phyloP scores from a whole-genome alignment of 2,888 invertebrate genomes.

The Drosophila formosana region DNA sequence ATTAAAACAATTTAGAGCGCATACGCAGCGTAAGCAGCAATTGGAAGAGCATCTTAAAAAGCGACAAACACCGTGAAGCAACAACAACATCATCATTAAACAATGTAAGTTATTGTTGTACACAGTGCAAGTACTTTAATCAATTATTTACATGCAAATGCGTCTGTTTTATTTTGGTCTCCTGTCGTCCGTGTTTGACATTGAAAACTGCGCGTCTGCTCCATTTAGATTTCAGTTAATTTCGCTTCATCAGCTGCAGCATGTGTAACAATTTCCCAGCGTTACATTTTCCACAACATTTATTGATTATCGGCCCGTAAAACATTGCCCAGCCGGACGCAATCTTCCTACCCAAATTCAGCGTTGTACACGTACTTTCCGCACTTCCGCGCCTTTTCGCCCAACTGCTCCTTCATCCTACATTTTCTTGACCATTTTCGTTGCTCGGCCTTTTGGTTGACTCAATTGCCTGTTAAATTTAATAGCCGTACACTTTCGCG shows the following conservation, averaged over 20 bases:
- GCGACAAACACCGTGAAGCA: not conserved
- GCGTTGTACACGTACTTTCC: conserved; percentile 2
- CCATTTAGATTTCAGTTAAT: conserved; percentile 39
- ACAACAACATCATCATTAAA: conserved; percentile 29
- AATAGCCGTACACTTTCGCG: conserved; percentile 50
- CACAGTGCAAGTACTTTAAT: not conserved
- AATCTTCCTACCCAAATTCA: not conserved
- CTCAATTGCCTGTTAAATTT: conserved; percentile 65
- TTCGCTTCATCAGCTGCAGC: conserved; percentile 57
- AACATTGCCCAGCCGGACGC: conserved; percentile 19
- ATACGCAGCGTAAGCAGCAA: conserved; percentile 40
- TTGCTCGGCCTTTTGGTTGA: conserved; percentile 37
- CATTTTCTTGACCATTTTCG: conserved; percentile 11
- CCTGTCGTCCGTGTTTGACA: conserved; percentile 4
- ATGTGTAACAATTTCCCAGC: conserved; percentile 64
- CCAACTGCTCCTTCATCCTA: not conserved
- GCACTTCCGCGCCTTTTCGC: not conserved
- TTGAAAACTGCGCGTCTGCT: conserved; percentile 13
- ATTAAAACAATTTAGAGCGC: conserved; percentile 45
- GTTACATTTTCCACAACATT: conserved; percentile 63
- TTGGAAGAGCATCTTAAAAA: conserved; percentile 7
- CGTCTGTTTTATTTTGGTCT: not conserved
- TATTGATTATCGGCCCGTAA: conserved; percentile 69
- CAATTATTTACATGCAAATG: not conserved
- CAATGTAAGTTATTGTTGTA: conserved; percentile 58